Evolutionary conservation across 2,113 vertebrate species (phyloP).

Genomic region (Loxodonta africana): DNA sequence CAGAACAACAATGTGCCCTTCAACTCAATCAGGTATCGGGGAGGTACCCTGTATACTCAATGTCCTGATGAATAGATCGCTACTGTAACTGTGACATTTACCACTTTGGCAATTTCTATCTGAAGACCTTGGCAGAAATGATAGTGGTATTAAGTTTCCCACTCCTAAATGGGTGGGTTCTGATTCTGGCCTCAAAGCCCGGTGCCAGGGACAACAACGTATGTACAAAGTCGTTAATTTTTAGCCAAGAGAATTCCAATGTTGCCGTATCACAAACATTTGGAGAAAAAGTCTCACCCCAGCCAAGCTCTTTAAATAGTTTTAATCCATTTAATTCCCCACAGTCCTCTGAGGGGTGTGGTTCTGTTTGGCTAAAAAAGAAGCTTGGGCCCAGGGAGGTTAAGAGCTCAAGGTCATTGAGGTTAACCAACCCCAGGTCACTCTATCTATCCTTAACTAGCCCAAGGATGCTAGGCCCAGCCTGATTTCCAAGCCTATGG

Average conservation of each 20-base stretch:
- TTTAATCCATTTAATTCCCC: neutral
- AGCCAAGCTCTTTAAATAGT: neutral
- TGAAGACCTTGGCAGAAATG: neutral
- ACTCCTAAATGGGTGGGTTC: neutral
- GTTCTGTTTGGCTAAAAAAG: neutral
- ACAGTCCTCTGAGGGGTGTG: no score
- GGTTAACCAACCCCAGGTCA: neutral
- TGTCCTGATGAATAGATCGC: neutral
- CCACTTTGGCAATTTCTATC: neutral
- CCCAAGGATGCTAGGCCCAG: neutral
- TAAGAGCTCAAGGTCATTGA: neutral
- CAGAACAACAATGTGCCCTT: neutral
- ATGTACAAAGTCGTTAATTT: no score
- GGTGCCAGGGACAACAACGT: rapidly evolving
- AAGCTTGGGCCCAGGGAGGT: neutral
- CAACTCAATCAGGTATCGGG: rapidly evolving
- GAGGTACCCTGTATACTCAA: rapidly evolving
- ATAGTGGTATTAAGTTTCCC: rapidly evolving
- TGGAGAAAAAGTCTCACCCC: neutral
- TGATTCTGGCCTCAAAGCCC: neutral
- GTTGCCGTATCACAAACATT: neutral
- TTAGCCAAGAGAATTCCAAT: neutral
- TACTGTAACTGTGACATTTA: no score
- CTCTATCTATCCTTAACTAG: rapidly evolving
- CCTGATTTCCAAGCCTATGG: neutral